A percentile compares a stretch with the other conserved stretches of the same genome.
Conservation (phyloP, 2,113 vertebrate species). For the Craseonycteris thonglongyai region DNA sequence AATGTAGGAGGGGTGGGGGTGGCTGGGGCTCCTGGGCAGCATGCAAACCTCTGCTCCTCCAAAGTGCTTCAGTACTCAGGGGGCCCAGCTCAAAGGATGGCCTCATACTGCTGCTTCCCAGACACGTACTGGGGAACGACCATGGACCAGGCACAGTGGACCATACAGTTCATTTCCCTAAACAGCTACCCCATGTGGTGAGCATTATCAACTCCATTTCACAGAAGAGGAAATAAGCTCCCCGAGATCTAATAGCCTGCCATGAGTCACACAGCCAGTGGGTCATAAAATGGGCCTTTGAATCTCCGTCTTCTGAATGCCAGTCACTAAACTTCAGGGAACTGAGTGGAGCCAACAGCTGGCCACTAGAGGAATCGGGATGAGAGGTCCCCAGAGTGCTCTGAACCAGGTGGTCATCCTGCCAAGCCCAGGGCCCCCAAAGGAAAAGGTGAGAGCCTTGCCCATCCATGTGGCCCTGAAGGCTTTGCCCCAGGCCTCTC, state of each 20-base stretch:
- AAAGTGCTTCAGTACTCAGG: accelerated
- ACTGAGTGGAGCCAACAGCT: not conserved
- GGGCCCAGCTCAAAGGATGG: accelerated
- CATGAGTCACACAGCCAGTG: not conserved
- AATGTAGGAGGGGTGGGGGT: accelerated
- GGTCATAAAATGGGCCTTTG: not conserved
- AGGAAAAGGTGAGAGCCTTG: not conserved
- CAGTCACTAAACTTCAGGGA: not conserved
- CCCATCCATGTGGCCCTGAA: not conserved
- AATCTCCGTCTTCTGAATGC: not conserved
- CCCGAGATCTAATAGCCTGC: not conserved
- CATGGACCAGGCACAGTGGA: accelerated
- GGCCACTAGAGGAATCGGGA: not conserved
- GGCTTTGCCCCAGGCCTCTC: not conserved
- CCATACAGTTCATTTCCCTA: not conserved
- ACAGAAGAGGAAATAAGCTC: not conserved
- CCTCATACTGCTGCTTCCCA: not conserved
- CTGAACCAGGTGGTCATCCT: no score
- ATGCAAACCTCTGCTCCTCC: not conserved
- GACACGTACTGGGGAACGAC: accelerated
- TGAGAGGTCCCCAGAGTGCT: accelerated
- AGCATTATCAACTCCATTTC: not conserved
- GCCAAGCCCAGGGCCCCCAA: not conserved
- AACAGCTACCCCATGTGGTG: accelerated
- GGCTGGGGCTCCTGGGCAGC: not conserved